phyloP scores from a whole-genome alignment of 2,888 invertebrate species.

The Pristionchus exspectatus region DNA sequence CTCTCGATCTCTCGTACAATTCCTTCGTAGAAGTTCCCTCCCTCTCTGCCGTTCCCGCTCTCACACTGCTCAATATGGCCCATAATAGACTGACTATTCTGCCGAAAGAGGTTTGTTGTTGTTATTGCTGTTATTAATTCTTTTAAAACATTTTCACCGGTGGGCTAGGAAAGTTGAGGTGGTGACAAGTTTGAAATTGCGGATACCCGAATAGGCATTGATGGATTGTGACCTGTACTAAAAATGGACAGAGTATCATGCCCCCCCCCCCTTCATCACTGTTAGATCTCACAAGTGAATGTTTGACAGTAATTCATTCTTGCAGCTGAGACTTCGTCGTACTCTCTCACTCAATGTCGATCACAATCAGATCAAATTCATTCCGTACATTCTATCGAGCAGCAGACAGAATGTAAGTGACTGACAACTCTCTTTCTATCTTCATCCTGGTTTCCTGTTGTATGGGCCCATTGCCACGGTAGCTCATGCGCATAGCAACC shows the following conservation, averaged over 20 bases:
- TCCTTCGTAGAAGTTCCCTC: neutral
- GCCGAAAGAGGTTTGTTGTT: neutral
- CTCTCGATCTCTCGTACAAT: slow-evolving; percentile 38
- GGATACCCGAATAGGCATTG: too few species aligned
- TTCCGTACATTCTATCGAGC: neutral
- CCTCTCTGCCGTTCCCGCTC: neutral
- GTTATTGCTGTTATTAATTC: neutral
- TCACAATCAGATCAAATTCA: slow-evolving; percentile 28
- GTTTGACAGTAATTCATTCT: neutral
- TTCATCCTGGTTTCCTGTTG: neutral
- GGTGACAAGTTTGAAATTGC: too few species aligned
- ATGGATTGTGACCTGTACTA: too few species aligned
- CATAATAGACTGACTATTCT: neutral
- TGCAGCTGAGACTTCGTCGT: neutral
- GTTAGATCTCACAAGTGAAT: too few species aligned
- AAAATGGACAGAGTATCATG: too few species aligned
- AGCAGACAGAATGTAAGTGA: neutral
- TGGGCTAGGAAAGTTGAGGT: too few species aligned
- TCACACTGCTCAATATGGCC: neutral
- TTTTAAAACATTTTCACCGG: too few species aligned
- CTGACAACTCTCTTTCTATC: neutral
- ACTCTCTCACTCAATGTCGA: slow-evolving; percentile 28
- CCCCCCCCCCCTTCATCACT: too few species aligned
- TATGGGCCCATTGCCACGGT: too few species aligned
- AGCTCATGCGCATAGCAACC: too few species aligned